Conservation (phyloP, 2,888 invertebrate genomes). For the Andricus curvator region DNA sequence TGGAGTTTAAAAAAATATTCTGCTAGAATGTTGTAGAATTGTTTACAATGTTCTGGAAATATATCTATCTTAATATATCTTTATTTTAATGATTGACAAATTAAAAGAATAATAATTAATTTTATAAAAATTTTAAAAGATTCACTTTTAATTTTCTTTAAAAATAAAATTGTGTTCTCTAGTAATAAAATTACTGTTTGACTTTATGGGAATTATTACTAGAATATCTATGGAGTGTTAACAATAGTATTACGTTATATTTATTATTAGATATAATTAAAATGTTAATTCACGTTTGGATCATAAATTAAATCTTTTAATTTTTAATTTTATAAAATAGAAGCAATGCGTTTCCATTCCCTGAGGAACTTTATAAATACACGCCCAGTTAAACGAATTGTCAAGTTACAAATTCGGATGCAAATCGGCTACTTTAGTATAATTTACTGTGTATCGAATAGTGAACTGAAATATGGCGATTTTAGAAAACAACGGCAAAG, state of each 20-base stretch:
- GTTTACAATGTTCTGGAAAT: no score
- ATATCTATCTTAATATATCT: no score
- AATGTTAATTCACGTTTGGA: background rate
- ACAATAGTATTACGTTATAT: background rate
- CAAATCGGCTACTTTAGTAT: conserved; percentile 2
- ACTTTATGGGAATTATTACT: background rate
- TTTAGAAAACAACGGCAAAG: conserved; percentile 14
- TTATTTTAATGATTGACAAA: no score
- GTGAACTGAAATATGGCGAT: background rate
- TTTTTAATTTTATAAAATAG: background rate
- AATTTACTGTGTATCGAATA: background rate
- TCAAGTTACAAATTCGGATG: conserved; percentile 17
- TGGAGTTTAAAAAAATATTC: no score
- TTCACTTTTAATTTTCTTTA: background rate
- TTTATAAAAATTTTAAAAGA: background rate
- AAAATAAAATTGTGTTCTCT: background rate
- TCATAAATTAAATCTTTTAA: background rate
- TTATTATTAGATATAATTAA: background rate
- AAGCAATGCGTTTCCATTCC: conserved; percentile 34
- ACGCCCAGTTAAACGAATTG: conserved; percentile 22
- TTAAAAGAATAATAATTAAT: no score
- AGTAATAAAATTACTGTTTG: background rate
- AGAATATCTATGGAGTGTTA: background rate
- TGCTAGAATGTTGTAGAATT: no score
- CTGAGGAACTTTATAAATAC: conserved; percentile 13